Evolutionary conservation across 2,888 invertebrate genomes (phyloP).

Genomic region (Aphidius colemani): DNA sequence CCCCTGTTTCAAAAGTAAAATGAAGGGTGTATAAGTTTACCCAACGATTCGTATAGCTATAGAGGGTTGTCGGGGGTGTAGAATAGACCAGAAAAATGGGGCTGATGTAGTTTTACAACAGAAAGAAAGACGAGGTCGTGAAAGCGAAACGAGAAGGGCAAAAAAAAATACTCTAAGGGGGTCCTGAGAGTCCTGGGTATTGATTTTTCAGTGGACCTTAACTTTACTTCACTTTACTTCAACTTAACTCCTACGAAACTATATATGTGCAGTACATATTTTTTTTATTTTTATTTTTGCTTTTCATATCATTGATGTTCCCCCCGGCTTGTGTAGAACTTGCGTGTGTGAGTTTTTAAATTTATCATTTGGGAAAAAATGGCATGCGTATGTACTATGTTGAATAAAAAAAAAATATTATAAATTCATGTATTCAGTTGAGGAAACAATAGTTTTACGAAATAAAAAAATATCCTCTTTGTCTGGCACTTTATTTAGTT

Average conservation of each 20-base stretch:
- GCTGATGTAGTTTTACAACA: slow-evolving; percentile 16
- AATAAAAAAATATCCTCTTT: slow-evolving; percentile 8
- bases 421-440: background rate
- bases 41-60: no score
- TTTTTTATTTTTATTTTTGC: no score
- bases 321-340: background rate
- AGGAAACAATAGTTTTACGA: slow-evolving; percentile 11
- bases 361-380: no score
- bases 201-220: slow-evolving; percentile 17
- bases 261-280: no score
- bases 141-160: slow-evolving; percentile 15
- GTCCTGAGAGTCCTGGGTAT: slow-evolving; percentile 18
- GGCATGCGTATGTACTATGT: slow-evolving; percentile 1
- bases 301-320: no score
- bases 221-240: background rate
- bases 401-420: slow-evolving; percentile 5
- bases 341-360: background rate
- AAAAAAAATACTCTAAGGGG: background rate
- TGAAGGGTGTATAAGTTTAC: no score
- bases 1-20: no score
- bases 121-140: slow-evolving; percentile 5
- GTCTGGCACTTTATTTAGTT: slow-evolving; percentile 20
- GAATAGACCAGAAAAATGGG: background rate
- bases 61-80: background rate
- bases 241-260: background rate